Percentiles rank a stretch among this genome's conserved stretches.
Evolutionary conservation across 1,140 invertebrate genomes (phyloP).

Genomic region (Bombyx mori): ASM3026992v2 NC_085115.1:7215001-7215500

Average conservation of each 20-base stretch:
- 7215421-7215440: too few relatives aligned
- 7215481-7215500: conserved; percentile 15
- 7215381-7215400: too few relatives aligned
- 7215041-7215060: conserved; percentile 12
- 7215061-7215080: conserved; percentile 12
- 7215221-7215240: too few relatives aligned
- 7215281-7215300: too few relatives aligned
- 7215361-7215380: too few relatives aligned
- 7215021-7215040: conserved; percentile 14
- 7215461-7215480: conserved; percentile 1
- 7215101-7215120: conserved; percentile 7
- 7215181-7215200: conserved; percentile 8
- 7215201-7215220: not conserved
- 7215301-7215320: too few relatives aligned
- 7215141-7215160: conserved; percentile 7
- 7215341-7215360: too few relatives aligned
- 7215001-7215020: conserved; percentile 26
- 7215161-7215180: conserved; percentile 7
- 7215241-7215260: too few relatives aligned
- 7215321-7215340: too few relatives aligned
- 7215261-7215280: too few relatives aligned
- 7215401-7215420: too few relatives aligned
- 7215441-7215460: too few relatives aligned
- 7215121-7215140: conserved; percentile 7
- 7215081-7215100: conserved; percentile 10